Percentiles rank a stretch among this genome's conserved stretches.
Conservation (phyloP, 2,797 vertebrate genomes). For the Choloepus didactylus region DNA sequence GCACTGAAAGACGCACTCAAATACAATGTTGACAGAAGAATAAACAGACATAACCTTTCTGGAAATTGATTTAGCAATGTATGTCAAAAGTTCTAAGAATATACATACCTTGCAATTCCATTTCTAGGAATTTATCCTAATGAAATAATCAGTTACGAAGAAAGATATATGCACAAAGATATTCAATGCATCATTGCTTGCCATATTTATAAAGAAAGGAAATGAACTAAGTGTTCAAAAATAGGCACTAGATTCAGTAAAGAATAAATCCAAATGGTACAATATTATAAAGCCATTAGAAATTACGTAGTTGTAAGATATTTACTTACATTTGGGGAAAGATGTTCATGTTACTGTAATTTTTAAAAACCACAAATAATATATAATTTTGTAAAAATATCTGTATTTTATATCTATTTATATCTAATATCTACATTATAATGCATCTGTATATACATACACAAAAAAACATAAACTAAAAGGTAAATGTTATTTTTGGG, state of each 20-base stretch:
- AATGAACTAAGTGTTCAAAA: constrained; percentile 40
- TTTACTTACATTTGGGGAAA: not conserved
- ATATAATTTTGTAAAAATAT: constrained; percentile 13
- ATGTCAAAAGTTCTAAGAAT: constrained; percentile 55
- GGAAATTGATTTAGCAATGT: constrained; percentile 45
- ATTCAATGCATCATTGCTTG: not conserved
- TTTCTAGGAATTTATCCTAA: constrained; percentile 56
- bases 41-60: not conserved
- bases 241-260: constrained; percentile 18
- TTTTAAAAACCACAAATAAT: constrained; percentile 44
- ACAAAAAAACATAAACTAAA: not conserved
- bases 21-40: not conserved
- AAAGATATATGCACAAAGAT: not conserved
- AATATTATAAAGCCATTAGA: constrained; percentile 26
- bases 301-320: not conserved
- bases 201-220: constrained; percentile 37
- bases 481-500: constrained; percentile 25
- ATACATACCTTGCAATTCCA: constrained; percentile 18
- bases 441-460: not conserved
- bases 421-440: no score
- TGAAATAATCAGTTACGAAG: constrained; percentile 29
- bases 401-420: no score
- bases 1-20: not conserved
- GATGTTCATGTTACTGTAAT: not conserved
- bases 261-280: constrained; percentile 26